Evolutionary conservation across 37 sponge, comb jelly and placozoan genomes (phyloP), one percentile per base, ranked within the genome.

Genomic region (Spongia lamella): DNA sequence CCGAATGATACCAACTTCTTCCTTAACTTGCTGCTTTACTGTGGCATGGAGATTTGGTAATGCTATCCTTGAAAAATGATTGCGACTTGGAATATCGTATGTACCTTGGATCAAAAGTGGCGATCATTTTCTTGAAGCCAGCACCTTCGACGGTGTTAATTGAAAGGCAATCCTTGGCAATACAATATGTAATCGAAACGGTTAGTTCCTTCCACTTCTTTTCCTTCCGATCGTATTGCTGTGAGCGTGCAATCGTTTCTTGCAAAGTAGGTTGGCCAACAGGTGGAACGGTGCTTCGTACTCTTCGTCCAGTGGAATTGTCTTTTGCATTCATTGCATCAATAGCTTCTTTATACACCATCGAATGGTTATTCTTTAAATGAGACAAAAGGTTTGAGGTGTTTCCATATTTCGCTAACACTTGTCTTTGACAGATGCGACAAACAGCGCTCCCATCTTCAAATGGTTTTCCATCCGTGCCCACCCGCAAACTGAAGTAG

Each of bases 131-230:
- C 38, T 65, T 65, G 20, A 65, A 65, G 6, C 66, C 66, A 24
- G 66, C 40, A 17, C 20, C 38, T 27, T 65, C 66, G 9, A 65
- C 66, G 34, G 66, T 29, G 17, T 30, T 38, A 6, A 65, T 31
- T 1, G 77, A 66, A 38, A 74, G 65, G 2, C 34, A 57, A 19
- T 63, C 77, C 26, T 76, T 76, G 43, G 53, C 49, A 43, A 76
- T 76, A 26, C 16, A 76, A 49, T 76, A 76, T 1, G 66, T 76
- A 3, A 76, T 55, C 7, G 77, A 53, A 1, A 64, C 77, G 31
- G 77, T 76, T 62, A 76, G 66, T 53, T 76, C 66, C 66, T 58
- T 76, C 65, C 77, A 76, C 49, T 63, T 62, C 47, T 5, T 40
- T 7, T 66, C 53, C 30, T 64, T 63, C 4, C 54, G 38, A 2